Evolutionary conservation across 2,888 invertebrate genomes (phyloP).

Genomic region (Anodontia alba): DNA sequence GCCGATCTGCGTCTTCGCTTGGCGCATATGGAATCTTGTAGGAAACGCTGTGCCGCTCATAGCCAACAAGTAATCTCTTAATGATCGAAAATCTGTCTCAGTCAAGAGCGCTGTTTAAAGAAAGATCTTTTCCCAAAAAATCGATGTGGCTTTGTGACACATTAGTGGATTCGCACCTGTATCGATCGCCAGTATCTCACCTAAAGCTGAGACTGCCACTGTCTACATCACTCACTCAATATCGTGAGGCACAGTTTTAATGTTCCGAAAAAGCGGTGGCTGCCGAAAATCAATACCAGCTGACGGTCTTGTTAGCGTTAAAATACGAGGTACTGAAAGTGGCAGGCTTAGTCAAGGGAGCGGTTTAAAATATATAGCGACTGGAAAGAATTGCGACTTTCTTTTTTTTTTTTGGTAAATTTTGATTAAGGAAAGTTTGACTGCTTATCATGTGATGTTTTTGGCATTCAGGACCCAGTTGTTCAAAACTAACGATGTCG

Average conservation of each 20-base stretch:
- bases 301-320: not conserved
- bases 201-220: not conserved
- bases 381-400: no score
- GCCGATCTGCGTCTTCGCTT: no score
- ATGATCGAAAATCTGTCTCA: no score
- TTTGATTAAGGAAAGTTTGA: no score
- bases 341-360: not conserved
- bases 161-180: constrained; percentile 17
- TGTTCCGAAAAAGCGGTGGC: constrained; percentile 15
- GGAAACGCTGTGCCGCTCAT: no score
- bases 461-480: no score
- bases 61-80: no score
- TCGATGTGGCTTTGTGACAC: constrained; percentile 18
- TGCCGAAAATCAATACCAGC: constrained; percentile 20
- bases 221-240: constrained; percentile 11
- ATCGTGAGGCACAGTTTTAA: constrained; percentile 5
- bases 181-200: constrained; percentile 8
- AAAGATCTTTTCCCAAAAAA: constrained; percentile 14
- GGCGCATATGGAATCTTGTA: no score
- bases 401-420: no score
- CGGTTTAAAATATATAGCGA: no score
- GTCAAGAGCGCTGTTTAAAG: not conserved
- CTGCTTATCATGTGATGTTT: no score
- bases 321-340: not conserved
- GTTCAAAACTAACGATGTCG: no score